Conservation (phyloP, 2,797 vertebrate species). For the Helicolenus hilgendorfi region DNA sequence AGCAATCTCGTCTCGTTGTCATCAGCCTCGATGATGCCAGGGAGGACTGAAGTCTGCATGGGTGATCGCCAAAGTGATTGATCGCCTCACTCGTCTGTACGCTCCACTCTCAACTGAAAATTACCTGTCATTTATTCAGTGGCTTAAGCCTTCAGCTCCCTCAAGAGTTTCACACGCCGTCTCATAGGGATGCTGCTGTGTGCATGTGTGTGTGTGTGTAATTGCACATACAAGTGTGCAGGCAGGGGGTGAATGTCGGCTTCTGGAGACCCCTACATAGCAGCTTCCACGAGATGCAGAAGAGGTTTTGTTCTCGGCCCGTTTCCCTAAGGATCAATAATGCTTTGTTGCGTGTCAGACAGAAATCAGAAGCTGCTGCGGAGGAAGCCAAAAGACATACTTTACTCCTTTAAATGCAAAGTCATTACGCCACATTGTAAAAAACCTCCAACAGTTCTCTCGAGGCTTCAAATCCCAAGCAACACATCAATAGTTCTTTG, state of each 20-base stretch:
- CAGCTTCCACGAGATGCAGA: conserved; percentile 49
- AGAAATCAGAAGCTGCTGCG: conserved; percentile 84
- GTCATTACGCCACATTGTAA: conserved; percentile 65
- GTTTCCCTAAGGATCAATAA: conserved; percentile 90
- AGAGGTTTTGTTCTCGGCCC: conserved; percentile 54
- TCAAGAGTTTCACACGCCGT: conserved; percentile 73
- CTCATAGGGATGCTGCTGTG: conserved; percentile 16
- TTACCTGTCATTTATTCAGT: conserved; percentile 91
- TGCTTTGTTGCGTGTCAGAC: conserved; percentile 84
- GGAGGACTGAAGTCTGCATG: conserved; percentile 86
- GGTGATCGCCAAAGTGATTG: conserved; percentile 90
- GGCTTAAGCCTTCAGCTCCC: conserved; percentile 74
- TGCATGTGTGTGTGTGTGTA: conserved; percentile 17
- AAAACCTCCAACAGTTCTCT: conserved; percentile 41
- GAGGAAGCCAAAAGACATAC: conserved; percentile 55
- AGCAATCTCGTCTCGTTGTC: conserved; percentile 72
- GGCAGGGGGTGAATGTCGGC: conserved; percentile 18
- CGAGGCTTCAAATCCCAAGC: conserved; percentile 42
- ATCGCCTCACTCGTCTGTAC: conserved; percentile 84
- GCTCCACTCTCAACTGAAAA: conserved; percentile 88
- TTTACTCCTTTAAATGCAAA: conserved; percentile 79
- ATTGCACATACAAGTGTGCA: conserved; percentile 30
- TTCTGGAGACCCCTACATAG: conserved; percentile 34
- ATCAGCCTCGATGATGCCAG: conserved; percentile 86
- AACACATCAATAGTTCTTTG: conserved; percentile 84